These are phyloP conservation scores for Cremastinae sp. DNA, from an alignment of 2,888 invertebrate genomes.

Conservation along the genomic window DNA sequence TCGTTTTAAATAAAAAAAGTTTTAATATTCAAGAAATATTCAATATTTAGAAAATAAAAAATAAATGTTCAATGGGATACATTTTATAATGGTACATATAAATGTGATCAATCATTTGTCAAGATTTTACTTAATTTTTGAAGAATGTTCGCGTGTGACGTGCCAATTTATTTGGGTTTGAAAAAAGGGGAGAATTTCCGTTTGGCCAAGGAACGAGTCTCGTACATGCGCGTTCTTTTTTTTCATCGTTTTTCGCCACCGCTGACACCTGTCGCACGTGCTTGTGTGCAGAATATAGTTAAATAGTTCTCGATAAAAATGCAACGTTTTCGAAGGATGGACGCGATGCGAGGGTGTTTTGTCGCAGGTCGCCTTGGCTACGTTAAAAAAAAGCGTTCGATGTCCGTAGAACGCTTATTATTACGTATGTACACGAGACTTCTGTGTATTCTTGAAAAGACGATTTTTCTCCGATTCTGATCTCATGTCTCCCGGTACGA, in stretches of 20 bases:
- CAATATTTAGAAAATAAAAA: no score
- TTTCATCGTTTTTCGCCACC: slow-evolving; percentile 7
- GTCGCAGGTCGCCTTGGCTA: slow-evolving; percentile 71
- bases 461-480: slow-evolving; percentile 58
- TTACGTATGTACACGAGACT: slow-evolving; percentile 6
- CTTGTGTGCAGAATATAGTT: slow-evolving; percentile 42
- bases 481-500: no score
- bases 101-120: background rate
- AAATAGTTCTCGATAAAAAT: slow-evolving; percentile 60
- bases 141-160: no score
- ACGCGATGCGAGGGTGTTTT: slow-evolving; percentile 65
- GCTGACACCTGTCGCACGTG: slow-evolving; percentile 47
- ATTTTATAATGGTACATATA: background rate
- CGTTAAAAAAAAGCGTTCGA: slow-evolving; percentile 67
- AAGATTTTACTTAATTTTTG: background rate
- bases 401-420: slow-evolving; percentile 42
- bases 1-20: no score
- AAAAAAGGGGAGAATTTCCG: no score
- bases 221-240: slow-evolving; percentile 10
- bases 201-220: background rate
- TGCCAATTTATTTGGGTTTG: no score
- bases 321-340: slow-evolving; percentile 58
- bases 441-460: slow-evolving; percentile 62
- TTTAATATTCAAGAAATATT: no score
- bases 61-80: no score